Percentiles rank a stretch among this genome's conserved stretches.
Conservation (phyloP, 2,113 vertebrate genomes). For the Bufo gargarizans region DNA sequence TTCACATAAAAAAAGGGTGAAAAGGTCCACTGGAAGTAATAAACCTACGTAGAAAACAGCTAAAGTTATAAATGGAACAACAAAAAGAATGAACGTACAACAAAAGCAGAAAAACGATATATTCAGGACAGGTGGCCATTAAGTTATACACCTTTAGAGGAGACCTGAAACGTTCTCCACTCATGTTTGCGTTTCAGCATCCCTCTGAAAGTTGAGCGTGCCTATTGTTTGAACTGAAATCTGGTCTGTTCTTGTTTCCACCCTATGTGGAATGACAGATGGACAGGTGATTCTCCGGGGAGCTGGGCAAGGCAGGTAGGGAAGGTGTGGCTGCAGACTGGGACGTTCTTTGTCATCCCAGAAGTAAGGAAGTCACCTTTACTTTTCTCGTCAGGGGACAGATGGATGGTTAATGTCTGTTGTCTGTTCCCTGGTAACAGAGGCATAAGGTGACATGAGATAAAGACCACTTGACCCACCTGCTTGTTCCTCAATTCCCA, state of each 20-base stretch:
- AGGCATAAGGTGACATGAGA: conserved; percentile 42
- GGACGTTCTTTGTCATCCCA: conserved; percentile 9
- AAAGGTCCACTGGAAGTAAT: background rate
- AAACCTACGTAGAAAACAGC: background rate
- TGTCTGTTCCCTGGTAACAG: conserved; percentile 24
- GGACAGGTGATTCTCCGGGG: conserved; percentile 9
- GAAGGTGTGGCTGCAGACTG: background rate
- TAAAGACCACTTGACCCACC: conserved; percentile 47
- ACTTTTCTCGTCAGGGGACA: conserved; percentile 31
- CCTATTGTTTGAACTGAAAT: background rate
- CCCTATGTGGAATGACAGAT: conserved; percentile 31
- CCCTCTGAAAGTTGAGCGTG: background rate
- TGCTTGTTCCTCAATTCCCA: conserved; percentile 21
- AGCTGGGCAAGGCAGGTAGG: conserved; percentile 21
- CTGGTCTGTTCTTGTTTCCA: conserved; percentile 3
- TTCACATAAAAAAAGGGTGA: background rate
- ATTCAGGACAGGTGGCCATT: background rate
- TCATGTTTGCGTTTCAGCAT: background rate
- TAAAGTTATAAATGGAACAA: background rate
- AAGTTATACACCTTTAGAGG: background rate
- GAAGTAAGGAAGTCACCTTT: background rate
- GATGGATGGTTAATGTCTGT: conserved; percentile 47
- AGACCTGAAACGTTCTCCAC: background rate
- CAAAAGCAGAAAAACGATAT: background rate
- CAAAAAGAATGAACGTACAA: background rate